Evolutionary conservation across 2,797 vertebrate genomes (phyloP), one percentile per base, ranked within the genome.

Genomic region (Potorous gilbertii): DNA sequence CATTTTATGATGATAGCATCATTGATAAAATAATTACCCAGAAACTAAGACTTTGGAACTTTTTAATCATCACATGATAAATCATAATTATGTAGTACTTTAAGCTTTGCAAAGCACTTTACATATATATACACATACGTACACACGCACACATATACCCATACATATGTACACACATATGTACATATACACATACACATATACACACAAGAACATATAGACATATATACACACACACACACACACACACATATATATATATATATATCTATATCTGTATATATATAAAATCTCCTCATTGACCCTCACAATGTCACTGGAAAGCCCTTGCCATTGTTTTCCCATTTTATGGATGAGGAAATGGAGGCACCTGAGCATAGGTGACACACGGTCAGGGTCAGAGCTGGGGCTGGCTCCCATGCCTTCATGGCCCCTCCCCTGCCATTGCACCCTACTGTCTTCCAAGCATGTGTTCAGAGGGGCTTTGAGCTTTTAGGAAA

Each of bases 401-500:
- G 74, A 87, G 21, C n/a, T 46, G 66, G n/a, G n/a, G 3, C 8
- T 87, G 24, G 21, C 9, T 81, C 16, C 40, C 21, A 81, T 46
- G 18, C 40, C 24, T 50, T 24, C 10, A 28, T 27, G 74, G 5
- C 74, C 24, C 9, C 74, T 81, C 40, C n/a, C 40, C 24, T 87
- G 40, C 40, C 74, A 12, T 46, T 81, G 74, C 40, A 87, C 4
- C 9, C 3, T 27, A 3, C 21, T 27, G 74, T 27, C 62, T 87
- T 50, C 24, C 21, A 87, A 91, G 97, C 93, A 92, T 56, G 66
- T n/a, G 50, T 96, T 97, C 96, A 95, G 95, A 57, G 90, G 96
- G 14, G 34, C 96, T 97, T 95, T 91, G 56, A 91, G 46, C 93
- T 96, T 94, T 96, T 97, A 94, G 96, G 57, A 94, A 93, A 97